phyloP scores from a whole-genome alignment of 2,113 vertebrate genomes.

The Pandion haliaetus region DNA sequence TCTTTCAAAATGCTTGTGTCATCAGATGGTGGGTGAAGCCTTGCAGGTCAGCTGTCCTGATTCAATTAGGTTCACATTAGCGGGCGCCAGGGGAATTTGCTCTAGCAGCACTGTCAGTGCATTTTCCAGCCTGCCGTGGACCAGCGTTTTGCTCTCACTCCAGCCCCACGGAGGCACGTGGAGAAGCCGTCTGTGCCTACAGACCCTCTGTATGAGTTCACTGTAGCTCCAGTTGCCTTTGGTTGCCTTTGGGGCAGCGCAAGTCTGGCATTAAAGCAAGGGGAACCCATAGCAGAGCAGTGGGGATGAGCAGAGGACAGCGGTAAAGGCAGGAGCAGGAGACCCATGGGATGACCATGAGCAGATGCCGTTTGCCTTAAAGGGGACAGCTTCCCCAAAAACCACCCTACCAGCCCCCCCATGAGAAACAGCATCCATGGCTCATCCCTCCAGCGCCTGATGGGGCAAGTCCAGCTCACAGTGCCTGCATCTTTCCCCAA shows the following conservation, averaged over 20 bases:
- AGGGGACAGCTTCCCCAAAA: background rate
- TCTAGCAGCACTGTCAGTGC: background rate
- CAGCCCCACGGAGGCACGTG: accelerated
- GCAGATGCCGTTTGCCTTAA: background rate
- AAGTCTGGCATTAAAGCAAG: background rate
- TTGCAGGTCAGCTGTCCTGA: background rate
- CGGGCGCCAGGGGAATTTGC: background rate
- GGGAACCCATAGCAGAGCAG: background rate
- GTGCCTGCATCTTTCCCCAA: background rate
- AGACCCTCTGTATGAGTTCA: background rate
- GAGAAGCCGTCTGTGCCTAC: accelerated
- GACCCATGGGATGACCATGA: background rate
- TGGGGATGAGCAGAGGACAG: background rate
- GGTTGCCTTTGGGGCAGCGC: background rate
- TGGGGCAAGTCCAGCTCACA: background rate
- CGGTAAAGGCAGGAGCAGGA: background rate
- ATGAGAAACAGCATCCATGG: accelerated
- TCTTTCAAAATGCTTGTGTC: background rate
- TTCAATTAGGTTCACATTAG: background rate
- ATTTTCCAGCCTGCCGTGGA: background rate
- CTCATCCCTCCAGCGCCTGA: background rate
- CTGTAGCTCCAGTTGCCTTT: background rate
- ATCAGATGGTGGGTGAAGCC: background rate
- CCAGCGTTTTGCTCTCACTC: accelerated
- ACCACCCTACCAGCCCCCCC: accelerated